Percentiles rank a stretch among this genome's conserved stretches.
Evolutionary conservation across 64 coral and sea anemone genomes (phyloP).

Genomic region (Trachythela sp.): DNA sequence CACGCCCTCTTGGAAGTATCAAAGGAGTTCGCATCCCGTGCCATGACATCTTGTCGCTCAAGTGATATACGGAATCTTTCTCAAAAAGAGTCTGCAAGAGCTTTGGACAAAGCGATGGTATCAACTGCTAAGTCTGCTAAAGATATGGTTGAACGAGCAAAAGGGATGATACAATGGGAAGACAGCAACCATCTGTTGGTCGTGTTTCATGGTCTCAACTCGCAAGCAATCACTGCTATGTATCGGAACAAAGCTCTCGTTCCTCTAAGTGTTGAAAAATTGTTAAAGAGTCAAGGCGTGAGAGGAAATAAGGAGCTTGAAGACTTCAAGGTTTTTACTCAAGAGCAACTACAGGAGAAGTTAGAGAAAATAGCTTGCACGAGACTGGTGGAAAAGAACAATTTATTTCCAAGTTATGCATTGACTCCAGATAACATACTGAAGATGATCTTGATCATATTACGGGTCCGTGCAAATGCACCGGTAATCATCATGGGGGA

Average conservation of each 20-base stretch:
- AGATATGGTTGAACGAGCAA: slow-evolving; percentile 60
- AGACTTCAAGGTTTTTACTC: background rate
- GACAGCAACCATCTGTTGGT: slow-evolving; percentile 68
- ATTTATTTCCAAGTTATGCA: slow-evolving; percentile 36
- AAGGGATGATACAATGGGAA: slow-evolving; percentile 81
- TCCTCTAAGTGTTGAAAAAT: background rate
- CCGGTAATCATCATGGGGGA: slow-evolving; percentile 94
- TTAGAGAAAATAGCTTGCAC: slow-evolving; percentile 16
- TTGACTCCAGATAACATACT: slow-evolving; percentile 88
- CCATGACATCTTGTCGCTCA: background rate
- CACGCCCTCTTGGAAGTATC: background rate
- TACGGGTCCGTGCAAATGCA: slow-evolving; percentile 65
- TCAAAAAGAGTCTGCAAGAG: background rate
- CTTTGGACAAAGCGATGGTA: slow-evolving; percentile 18
- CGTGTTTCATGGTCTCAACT: slow-evolving; percentile 58
- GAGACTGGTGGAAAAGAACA: background rate
- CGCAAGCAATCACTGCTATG: slow-evolving; percentile 40
- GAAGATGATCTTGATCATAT: slow-evolving; percentile 89
- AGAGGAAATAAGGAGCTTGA: background rate
- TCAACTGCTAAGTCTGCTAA: slow-evolving; percentile 32
- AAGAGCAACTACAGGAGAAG: background rate
- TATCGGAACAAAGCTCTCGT: background rate
- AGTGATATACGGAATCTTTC: background rate
- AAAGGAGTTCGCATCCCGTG: background rate
- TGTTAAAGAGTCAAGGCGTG: background rate